Base-by-base conservation (phyloP, 1,140 invertebrate genomes). In the Conus betulinus region DNA sequence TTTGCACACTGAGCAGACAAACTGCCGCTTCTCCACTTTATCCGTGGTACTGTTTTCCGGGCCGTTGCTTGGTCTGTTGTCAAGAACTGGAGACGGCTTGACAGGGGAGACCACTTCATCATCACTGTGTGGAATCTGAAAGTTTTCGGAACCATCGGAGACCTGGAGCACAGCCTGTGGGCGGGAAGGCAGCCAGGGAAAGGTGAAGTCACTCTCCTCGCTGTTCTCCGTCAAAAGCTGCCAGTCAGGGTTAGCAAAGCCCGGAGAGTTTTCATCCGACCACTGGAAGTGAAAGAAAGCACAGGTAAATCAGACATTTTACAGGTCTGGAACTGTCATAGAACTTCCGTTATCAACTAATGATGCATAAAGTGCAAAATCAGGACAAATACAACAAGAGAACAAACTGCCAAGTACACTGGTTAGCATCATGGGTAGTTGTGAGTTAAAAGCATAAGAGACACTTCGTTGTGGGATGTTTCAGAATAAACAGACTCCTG, bases 161-260 rank as follows among this genome's bases (percentile, higher is more conserved):
- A 87, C 53, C 51, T 87, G 85, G n/a, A 57, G 85, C 53, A 87
- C 85, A 17, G 85, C 63, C 85, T 87, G 85, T n/a, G 71, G 67
- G 13, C 25, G 85, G 6, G 85, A 87, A 10, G 67, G 85, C 6
- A 87, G 52, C 85, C 85, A 87, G 6, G 85, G 85, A 57, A 87
- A 87, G n/a, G n/a, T 39, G 39, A 71, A 25, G 17, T 87, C 85
- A n/a, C 85, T 53, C 17, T 87, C 85, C 27, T 78, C 85, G 25
- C 85, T 78, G 71, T 23, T 78, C 71, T 87, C 85, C 5, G 51
- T 87, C 39, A 71, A 20, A 71, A 87, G 71, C 51, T 87, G 85
- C 85, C 85, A 87, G 53, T 87, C 85, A 8, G 85, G 85, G 51
- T 78, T 53, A 57, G 74, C 57, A 63, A 63, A 39, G 55, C 8